Evolutionary conservation across 1,140 invertebrate species (phyloP), one percentile per base, ranked within the genome.

Genomic region (Physella acuta): DNA sequence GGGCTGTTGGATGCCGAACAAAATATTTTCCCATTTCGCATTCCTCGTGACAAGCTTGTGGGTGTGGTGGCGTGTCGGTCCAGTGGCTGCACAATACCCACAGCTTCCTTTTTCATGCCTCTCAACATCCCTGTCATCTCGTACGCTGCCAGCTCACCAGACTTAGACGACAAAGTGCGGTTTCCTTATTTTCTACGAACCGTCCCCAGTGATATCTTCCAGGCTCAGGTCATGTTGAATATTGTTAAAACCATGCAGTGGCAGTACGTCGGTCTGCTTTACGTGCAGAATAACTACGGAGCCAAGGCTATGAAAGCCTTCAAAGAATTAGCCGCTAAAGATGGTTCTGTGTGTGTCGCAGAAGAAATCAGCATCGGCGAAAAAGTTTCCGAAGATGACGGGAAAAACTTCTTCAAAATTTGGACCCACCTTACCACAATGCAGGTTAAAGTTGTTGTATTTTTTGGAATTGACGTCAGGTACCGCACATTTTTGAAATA

Each of bases 391-490:
- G 16, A 30, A 20, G n/a, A 64, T 26, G 73, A 75, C 26, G 73
- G 71, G 28, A 39, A 28, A 20, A 71, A 76, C 17, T 62, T 74
- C 39, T 71, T 71, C 16, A 52, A 71, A 5, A 63, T 70, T 0
- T 59, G 71, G 1, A 26, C 39, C 39, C 28, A 66, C 20, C 44
- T 78, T 14, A 56, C 26, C 3, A 68, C 63, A 2, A 64, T 68
- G 4, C 55, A 71, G 16, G 65, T 73, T 0, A 85, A 88, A 34
- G 89, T 89, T 0, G 90, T 92, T 14, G 88, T 92, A 0, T 86
- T 92, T 8, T 92, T 92, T 77, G 89, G 90, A 0, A 87, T 90
- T 14, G 89, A 90, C 1, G 89, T 90, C 73, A 90, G 91, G 73
- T 89, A 90, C 0, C 86, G 76, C 28, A 83, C 84, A 36, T 74